Evolutionary conservation across 2,113 vertebrate species (phyloP).

Genomic region (Hydrochoerus hydrochaeris): DNA sequence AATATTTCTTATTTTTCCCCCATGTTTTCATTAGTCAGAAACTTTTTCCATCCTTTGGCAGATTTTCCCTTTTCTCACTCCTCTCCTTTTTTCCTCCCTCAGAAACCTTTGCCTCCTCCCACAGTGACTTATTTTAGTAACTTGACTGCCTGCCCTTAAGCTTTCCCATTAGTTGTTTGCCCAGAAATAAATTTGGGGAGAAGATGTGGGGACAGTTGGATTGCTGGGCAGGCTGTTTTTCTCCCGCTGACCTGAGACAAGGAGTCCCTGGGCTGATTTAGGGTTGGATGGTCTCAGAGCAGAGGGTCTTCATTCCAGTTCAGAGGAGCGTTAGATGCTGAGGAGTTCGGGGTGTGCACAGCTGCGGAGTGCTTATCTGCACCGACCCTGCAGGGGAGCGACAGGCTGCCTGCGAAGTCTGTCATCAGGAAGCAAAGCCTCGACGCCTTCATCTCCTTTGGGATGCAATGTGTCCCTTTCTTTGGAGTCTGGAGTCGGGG

Average conservation of each 20-base stretch:
- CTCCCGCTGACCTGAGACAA: not conserved
- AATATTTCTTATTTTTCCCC: not conserved
- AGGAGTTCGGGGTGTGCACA: not conserved
- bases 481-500: not conserved
- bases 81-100: not conserved
- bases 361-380: not conserved
- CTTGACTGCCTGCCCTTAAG: not conserved
- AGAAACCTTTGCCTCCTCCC: not conserved
- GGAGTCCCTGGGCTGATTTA: not conserved
- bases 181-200: slow-evolving; percentile 12
- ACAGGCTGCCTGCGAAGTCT: not conserved
- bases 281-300: fast-evolving
- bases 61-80: not conserved
- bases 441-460: not conserved
- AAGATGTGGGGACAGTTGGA: not conserved
- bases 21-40: not conserved
- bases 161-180: not conserved
- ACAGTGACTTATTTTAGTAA: not conserved
- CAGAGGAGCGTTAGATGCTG: not conserved
- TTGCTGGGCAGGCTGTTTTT: not conserved
- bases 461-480: fast-evolving
- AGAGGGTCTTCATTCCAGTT: not conserved
- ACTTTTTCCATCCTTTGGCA: not conserved
- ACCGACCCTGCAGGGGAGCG: fast-evolving
- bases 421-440: not conserved